phyloP scores from a whole-genome alignment of 2,797 vertebrate species.

The Carapus acus region DNA sequence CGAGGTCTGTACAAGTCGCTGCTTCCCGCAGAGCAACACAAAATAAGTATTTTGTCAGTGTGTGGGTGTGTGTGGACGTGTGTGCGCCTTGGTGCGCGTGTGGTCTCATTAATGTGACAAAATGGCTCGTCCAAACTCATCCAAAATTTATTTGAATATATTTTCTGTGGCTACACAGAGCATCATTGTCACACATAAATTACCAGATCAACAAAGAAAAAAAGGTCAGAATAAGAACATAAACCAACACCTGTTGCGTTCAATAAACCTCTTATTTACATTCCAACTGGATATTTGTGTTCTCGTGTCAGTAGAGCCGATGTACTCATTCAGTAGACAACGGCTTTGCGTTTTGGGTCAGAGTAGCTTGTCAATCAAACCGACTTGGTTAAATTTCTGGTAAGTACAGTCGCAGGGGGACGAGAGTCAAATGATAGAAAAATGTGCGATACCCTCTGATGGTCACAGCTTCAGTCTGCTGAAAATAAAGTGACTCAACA shows the following conservation, averaged over 20 bases:
- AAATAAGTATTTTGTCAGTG: slow-evolving; percentile 41
- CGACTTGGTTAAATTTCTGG: slow-evolving; percentile 29
- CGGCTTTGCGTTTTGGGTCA: slow-evolving; percentile 28
- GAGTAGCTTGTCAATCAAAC: slow-evolving; percentile 27
- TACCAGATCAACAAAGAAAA: slow-evolving; percentile 23
- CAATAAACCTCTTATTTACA: slow-evolving; percentile 47
- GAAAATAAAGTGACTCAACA: slow-evolving; percentile 15
- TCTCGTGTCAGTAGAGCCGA: slow-evolving; percentile 29
- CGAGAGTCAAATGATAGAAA: slow-evolving; percentile 26
- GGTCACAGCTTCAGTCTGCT: slow-evolving; percentile 3
- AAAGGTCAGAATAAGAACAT: slow-evolving; percentile 17
- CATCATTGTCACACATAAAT: slow-evolving; percentile 49
- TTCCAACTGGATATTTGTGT: slow-evolving; percentile 42
- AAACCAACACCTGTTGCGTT: slow-evolving; percentile 34
- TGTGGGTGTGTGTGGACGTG: too few species aligned
- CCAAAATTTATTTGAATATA: slow-evolving; percentile 56
- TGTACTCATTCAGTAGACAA: slow-evolving; percentile 40
- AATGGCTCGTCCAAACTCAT: slow-evolving; percentile 42
- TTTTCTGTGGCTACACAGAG: slow-evolving; percentile 38
- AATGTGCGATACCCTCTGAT: slow-evolving; percentile 15
- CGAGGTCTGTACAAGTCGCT: slow-evolving; percentile 50
- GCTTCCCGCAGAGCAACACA: too few species aligned
- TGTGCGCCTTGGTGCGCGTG: slow-evolving; percentile 17
- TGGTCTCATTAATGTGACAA: slow-evolving; percentile 44
- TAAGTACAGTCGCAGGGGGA: slow-evolving; percentile 17